Conservation (phyloP, 2,113 vertebrate genomes). For the Piaya cayana region DNA sequence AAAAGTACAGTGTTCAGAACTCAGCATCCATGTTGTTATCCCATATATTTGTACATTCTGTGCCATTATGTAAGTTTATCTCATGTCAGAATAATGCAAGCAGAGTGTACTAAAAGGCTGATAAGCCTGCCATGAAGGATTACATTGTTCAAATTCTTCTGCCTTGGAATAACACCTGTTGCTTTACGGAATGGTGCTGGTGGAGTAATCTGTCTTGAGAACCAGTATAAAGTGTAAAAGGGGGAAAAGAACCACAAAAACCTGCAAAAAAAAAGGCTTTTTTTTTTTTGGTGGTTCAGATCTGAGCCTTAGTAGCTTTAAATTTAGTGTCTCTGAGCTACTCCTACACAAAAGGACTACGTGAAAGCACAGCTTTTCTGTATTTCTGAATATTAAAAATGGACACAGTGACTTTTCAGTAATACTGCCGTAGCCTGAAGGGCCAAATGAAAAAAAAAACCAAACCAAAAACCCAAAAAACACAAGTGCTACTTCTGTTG, state of each 20-base stretch:
- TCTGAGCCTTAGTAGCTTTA: neutral
- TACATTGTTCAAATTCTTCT: neutral
- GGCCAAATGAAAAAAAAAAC: neutral
- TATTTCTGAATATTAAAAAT: constrained; percentile 51
- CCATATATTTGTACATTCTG: neutral
- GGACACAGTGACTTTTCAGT: constrained; percentile 51
- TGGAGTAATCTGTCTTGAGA: neutral
- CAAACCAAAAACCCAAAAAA: neutral
- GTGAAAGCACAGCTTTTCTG: constrained; percentile 25
- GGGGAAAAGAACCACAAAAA: no score
- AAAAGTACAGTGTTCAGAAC: constrained; percentile 11
- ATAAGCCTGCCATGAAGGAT: constrained; percentile 46
- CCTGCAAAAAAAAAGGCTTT: neutral
- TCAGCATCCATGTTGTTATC: neutral
- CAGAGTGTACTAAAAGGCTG: constrained; percentile 31
- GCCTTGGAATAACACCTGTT: constrained; percentile 40
- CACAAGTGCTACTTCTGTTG: constrained; percentile 37
- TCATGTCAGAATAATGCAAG: constrained; percentile 28
- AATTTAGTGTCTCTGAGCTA: neutral
- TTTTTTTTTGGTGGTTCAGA: neutral
- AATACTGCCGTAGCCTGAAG: neutral
- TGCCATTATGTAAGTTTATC: constrained; percentile 38
- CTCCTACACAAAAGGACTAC: neutral
- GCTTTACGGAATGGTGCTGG: neutral
- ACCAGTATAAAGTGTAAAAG: neutral